Evolutionary conservation across 2,797 vertebrate genomes (phyloP).

Genomic region (Buceros bicornis): DNA sequence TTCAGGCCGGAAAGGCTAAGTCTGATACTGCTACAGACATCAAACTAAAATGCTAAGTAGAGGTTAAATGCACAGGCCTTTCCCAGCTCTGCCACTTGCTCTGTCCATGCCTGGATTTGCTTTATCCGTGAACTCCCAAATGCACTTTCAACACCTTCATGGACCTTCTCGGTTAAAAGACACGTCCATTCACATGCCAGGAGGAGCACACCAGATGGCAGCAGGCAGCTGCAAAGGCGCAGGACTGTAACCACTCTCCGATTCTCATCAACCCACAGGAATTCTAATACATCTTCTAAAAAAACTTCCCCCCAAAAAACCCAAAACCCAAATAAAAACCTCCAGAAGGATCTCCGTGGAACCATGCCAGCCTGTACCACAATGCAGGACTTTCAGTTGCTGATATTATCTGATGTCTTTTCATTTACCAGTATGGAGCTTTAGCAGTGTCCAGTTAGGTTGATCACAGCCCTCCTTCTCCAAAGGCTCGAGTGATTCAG

Average conservation of each 20-base stretch:
- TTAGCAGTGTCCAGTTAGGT: neutral
- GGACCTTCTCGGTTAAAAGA: neutral
- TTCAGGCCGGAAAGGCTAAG: neutral
- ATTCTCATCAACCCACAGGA: neutral
- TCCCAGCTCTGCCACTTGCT: neutral
- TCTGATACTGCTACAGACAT: neutral
- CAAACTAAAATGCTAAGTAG: neutral
- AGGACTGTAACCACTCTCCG: neutral
- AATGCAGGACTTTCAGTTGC: neutral
- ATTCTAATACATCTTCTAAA: neutral
- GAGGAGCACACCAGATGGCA: neutral
- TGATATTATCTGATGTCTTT: neutral
- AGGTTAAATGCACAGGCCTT: neutral
- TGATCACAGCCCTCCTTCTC: neutral
- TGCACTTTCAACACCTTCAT: too few relatives aligned
- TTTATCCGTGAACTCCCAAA: neutral
- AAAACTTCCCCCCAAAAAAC: neutral
- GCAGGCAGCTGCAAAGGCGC: neutral
- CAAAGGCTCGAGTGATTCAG: neutral
- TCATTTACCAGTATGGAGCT: neutral
- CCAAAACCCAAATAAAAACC: neutral
- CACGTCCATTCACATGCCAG: neutral
- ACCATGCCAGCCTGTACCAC: neutral
- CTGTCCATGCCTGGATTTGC: neutral
- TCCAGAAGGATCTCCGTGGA: neutral